phyloP scores from a whole-genome alignment of 2,113 vertebrate species.

The Proterorhinus semilunaris region DNA sequence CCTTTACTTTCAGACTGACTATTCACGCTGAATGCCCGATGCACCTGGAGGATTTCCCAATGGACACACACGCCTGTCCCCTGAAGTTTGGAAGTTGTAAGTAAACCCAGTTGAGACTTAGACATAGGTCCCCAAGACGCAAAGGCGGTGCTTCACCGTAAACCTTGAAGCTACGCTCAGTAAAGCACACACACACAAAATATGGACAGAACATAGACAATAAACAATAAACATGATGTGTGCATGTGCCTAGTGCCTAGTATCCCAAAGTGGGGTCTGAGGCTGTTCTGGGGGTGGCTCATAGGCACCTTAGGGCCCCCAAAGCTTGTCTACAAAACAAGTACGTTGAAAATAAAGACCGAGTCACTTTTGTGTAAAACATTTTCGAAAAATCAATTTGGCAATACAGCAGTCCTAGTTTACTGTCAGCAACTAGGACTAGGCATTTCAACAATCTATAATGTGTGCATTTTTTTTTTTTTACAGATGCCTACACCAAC shows the following conservation, averaged over 20 bases:
- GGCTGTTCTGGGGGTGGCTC: too few species aligned
- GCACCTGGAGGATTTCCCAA: conserved; percentile 98
- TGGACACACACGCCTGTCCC: conserved; percentile 97
- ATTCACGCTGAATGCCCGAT: conserved; percentile 98
- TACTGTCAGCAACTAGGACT: too few species aligned
- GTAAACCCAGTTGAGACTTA: conserved; percentile 64
- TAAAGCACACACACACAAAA: too few species aligned
- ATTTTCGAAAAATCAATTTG: too few species aligned
- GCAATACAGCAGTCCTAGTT: too few species aligned
- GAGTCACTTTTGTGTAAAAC: too few species aligned
- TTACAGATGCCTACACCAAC: conserved; percentile 94
- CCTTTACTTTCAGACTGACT: conserved; percentile 81
- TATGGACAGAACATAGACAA: too few species aligned
- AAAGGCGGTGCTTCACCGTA: conserved; percentile 16
- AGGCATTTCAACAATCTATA: background rate
- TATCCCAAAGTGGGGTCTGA: too few species aligned
- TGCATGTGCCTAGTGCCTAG: background rate
- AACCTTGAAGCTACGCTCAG: background rate
- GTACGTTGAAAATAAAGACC: too few species aligned
- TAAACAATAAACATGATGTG: background rate
- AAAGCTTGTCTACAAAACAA: too few species aligned
- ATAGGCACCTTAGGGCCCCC: too few species aligned
- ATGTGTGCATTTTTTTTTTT: background rate
- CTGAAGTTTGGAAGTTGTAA: conserved; percentile 98
- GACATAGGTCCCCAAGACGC: conserved; percentile 15